These are phyloP conservation scores for Leptocoma aspasia DNA, from an alignment of 2,113 vertebrate species.

Conservation along the genomic window DNA sequence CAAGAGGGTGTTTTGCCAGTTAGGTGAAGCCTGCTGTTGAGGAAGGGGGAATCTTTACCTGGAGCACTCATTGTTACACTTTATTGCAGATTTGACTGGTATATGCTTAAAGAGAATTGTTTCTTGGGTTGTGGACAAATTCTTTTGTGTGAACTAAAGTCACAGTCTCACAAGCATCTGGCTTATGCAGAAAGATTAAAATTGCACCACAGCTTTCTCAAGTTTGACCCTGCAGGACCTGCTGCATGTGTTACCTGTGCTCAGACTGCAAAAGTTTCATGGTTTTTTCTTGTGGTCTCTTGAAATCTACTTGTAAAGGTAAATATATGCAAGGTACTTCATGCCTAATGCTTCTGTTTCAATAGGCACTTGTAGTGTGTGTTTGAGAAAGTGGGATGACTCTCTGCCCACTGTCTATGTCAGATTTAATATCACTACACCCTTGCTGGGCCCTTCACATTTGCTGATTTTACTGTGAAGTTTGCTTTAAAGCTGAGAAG, in stretches of 20 bases:
- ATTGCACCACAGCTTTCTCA: constrained; percentile 2
- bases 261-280: not conserved
- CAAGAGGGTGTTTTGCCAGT: not conserved
- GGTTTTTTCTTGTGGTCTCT: rapidly evolving
- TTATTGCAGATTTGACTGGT: not conserved
- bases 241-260: constrained; percentile 13
- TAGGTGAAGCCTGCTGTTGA: not conserved
- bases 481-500: not conserved
- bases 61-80: not conserved
- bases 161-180: not conserved
- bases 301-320: not conserved
- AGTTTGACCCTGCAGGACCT: not conserved
- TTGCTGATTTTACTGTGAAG: not conserved
- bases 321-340: not conserved
- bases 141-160: not conserved
- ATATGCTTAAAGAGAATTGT: not conserved
- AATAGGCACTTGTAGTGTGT: not conserved
- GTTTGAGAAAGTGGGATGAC: not conserved
- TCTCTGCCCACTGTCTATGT: not conserved
- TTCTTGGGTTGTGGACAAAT: not conserved
- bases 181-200: not conserved
- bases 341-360: not conserved
- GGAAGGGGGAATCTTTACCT: not conserved
- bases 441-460: not conserved
- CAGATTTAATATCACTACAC: not conserved